phyloP scores from a whole-genome alignment of 2,113 vertebrate species.

The Calyptommatus sinebrachiatus region DNA sequence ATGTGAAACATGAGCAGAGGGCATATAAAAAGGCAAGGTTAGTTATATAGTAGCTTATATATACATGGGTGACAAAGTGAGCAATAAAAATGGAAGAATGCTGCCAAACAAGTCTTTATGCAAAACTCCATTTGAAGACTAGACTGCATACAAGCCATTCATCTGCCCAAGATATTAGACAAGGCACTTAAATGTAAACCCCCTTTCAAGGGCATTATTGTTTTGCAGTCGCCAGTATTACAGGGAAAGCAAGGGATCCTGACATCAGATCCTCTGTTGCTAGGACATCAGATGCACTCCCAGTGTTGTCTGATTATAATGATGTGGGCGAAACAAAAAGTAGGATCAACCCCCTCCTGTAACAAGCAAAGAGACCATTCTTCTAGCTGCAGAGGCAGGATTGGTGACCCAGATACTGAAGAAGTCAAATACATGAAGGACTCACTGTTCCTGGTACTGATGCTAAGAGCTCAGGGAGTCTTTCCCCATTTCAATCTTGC shows the following conservation, averaged over 20 bases:
- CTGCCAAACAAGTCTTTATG: background rate
- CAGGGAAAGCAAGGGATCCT: background rate
- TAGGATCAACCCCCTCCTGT: background rate
- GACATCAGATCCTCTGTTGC: conserved; percentile 6
- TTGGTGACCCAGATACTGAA: background rate
- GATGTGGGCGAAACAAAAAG: background rate
- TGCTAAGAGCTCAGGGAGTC: background rate
- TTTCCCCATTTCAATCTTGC: background rate
- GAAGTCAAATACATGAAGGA: background rate
- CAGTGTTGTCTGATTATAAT: no score
- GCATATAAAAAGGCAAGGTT: background rate
- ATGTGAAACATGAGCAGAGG: background rate
- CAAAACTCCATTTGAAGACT: background rate
- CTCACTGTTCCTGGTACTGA: background rate
- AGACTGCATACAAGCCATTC: background rate
- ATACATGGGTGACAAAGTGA: no score
- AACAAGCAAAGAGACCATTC: no score
- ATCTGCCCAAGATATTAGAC: background rate
- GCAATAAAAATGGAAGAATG: background rate
- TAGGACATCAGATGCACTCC: background rate
- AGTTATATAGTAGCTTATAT: background rate
- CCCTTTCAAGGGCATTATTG: conserved; percentile 11
- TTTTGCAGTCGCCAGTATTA: background rate
- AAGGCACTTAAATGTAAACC: conserved; percentile 4
- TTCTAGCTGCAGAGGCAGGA: background rate